Evolutionary conservation across 2,113 vertebrate genomes (phyloP), one percentile per base, ranked within the genome.

Genomic region (Clarias macrocephalus): DNA sequence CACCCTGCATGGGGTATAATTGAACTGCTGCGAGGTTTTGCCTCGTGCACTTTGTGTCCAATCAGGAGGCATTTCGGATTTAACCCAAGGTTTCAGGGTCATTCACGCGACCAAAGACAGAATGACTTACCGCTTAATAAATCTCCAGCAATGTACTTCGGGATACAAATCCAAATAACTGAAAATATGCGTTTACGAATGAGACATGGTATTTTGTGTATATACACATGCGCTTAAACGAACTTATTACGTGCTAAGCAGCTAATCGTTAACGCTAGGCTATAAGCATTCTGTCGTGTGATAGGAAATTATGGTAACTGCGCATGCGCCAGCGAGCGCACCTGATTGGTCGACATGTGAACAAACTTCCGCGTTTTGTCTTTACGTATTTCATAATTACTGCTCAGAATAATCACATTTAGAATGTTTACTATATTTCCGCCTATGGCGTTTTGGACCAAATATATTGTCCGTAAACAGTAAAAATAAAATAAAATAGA

Each of bases 71-170:
- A 13, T 68, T 83, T 30, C 30, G 81, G 37, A n/a, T 54, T 28
- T 18, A 68, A 52, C 62, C 25, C 77, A 80, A 16, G 9, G n/a
- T 33, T n/a, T 70, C 16, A 83, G 82, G 75, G 85, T 86, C 75
- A 86, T n/a, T 86, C 75, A 68, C 23, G 5, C n/a, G 33, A 28
- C 30, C 23, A 15, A 59, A 86, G 79, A 85, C 59, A 85, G 63
- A 80, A 85, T 63, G 66, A 52, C 89, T 89, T 76, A 89, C 88
- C 88, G 30, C 48, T 82, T 54, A 62, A 28, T 65, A 10, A 68
- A 83, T 37, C 30, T 42, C 65, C 12, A 63, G 48, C 30, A 21
- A 25, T 30, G 59, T 66, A 77, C 63, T 15, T 21, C 28, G 48
- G 6, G 72, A 68, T 25, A 6, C 52, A 4, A 62, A 9, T 42